Evolutionary conservation across 53 echinoderm and acorn worm genomes (phyloP), one percentile per base, ranked within the genome.

Genomic region (Holothuria leucospilota): DNA sequence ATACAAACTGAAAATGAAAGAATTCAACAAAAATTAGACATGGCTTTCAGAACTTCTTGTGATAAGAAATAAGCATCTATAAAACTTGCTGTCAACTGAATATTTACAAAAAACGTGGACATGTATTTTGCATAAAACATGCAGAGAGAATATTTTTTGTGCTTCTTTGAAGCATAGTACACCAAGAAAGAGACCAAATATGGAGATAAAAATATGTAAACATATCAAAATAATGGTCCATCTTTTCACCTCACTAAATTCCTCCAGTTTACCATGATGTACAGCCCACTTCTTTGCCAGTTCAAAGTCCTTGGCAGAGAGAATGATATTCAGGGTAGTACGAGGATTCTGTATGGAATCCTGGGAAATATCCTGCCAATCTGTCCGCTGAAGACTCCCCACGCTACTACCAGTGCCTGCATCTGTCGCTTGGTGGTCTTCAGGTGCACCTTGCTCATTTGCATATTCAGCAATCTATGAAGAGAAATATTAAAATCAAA

Each of bases 261-360:
- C 68, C 9, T 84, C 89, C 67, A 83, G 81, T 9, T 91, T 88
- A 1, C 77, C 80, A 46, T 95, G 95, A 27, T 91, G 84, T 51
- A 73, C 34, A 40, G 98, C 95, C 98, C 98, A 97, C 49, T 86
- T 69, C 51, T 65, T 91, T 40, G 98, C 98, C n/a, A 93, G 78
- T 34, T 95, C 90, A 92, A 91, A 97, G 82, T 97, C 95, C 27
- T 87, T 62, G 8, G 93, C 93, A 29, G 80, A 63, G 59, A 97
- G 75, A 63, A 97, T 80, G 16, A 93, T 82, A 2, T 91, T 78
- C 13, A 95, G 75, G 23, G 93, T 91, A 20, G 77, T 83, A 18
- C 90, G 78, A 2, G 98, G 98, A n/a, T 79, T 84, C 49, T 90
- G 86, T 52, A 29, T 65, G 29, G 93, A 88, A 12, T 93, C 95